These are phyloP conservation scores for Podarcis cretensis DNA, from an alignment of 2,113 vertebrate genomes.

Conservation along the genomic window DNA sequence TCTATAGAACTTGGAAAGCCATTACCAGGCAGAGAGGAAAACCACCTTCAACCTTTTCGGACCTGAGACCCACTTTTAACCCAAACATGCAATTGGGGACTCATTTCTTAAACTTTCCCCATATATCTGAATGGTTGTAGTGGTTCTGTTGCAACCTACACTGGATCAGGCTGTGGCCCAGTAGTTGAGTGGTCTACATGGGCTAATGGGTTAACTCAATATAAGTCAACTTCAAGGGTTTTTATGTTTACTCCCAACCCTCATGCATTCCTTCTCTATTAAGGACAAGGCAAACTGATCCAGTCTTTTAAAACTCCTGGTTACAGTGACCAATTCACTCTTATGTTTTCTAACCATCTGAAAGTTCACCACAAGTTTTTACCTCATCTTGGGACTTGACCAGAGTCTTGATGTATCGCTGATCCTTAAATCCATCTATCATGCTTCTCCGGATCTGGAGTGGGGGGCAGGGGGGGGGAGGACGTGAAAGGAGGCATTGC, in stretches of 20 bases:
- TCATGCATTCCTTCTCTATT: not conserved
- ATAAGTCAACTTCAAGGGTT: not conserved
- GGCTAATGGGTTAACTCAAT: not conserved
- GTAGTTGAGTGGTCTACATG: not conserved
- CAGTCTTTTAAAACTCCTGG: not conserved
- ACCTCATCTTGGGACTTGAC: constrained; percentile 98
- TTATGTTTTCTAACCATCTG: not conserved
- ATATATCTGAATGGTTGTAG: no score
- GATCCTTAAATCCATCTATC: constrained; percentile 91
- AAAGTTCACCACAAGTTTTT: constrained; percentile 51
- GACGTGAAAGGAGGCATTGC: not conserved
- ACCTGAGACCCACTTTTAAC: no score
- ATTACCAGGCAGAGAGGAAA: not conserved
- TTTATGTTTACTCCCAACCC: not conserved
- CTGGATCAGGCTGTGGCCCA: not conserved
- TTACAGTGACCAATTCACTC: accelerated
- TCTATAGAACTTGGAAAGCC: not conserved
- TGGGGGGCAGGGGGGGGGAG: not conserved
- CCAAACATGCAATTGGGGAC: no score
- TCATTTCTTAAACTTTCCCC: no score
- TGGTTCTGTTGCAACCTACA: not conserved
- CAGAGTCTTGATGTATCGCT: constrained; percentile 91
- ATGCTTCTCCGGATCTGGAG: constrained; percentile 92
- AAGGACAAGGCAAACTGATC: not conserved
- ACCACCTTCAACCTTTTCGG: no score